Base-by-base conservation (phyloP, 2,113 vertebrate genomes). In the Thryonomys swinderianus region DNA sequence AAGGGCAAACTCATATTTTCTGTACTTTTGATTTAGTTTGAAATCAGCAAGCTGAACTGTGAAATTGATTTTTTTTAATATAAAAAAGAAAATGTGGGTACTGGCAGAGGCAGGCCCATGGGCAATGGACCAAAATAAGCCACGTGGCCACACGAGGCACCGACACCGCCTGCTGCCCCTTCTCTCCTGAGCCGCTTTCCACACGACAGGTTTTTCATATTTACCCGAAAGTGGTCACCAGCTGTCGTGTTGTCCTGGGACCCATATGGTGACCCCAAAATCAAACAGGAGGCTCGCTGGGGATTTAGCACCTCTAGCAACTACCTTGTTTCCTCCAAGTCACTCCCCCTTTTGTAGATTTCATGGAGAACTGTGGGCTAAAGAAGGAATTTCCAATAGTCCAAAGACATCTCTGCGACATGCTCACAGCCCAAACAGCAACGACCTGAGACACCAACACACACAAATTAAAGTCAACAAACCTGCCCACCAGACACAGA, bases 91-190 rank as follows among this genome's bases (percentile, higher is more conserved):
- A 18, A 23, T 7, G 48, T 17, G 21, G 42, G 37, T n/a, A 30
- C n/a, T 3, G 1, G 73, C 48, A 25, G 37, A n/a, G 3, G 42
- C 32, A 34, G 30, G 88, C 37, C 51, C 13, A 1, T 0, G 13
- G 20, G 5, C 14, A 34, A 7, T 1, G 21, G 23, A 4, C 34
- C 30, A 30, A 66, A 16, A 14, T 1, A 20, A 40, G 59, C 71
- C 1, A 11, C 2, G 51, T 17, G 37, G 34, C 59, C 42, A 8
- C 3, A 14, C 30, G 8, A 74, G 71, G n/a, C 14, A 0, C 51
- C 0, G 2, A 7, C 1, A 12, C 10, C 27, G 5, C 67, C 42
- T 40, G 42, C 32, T 16, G 3, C 11, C 1, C 1, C 2, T 11
- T 40, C 83, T 73, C 48, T 37, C 80, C 37, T 2, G 37, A 4